These are phyloP conservation scores for Tragelaphus buxtoni DNA, from an alignment of 2,113 vertebrate genomes.

Conservation along the genomic window DNA sequence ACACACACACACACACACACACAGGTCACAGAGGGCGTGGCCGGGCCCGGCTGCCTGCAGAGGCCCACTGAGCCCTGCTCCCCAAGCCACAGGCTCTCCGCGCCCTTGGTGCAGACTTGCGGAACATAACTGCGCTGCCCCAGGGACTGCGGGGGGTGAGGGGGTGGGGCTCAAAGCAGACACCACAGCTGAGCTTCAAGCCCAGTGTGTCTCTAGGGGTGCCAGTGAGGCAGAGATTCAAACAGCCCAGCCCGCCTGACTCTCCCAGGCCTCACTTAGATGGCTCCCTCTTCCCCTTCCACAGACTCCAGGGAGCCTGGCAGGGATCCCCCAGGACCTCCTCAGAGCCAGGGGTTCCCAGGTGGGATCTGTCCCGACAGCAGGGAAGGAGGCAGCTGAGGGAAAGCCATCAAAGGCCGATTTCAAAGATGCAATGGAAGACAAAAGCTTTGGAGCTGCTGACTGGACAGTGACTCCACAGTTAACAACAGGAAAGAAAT, in stretches of 20 bases:
- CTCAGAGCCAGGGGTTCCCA: not conserved
- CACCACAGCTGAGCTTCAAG: not conserved
- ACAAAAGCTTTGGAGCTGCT: not conserved
- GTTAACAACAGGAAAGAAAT: not conserved
- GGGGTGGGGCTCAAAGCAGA: not conserved
- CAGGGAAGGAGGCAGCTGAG: not conserved
- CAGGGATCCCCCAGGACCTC: not conserved
- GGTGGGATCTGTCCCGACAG: not conserved
- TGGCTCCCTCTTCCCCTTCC: not conserved
- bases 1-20: too few species aligned
- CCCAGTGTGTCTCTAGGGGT: not conserved
- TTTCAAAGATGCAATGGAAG: not conserved
- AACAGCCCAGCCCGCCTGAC: not conserved
- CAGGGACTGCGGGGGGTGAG: not conserved
- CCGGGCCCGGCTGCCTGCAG: too few species aligned
- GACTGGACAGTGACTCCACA: not conserved
- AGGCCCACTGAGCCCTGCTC: not conserved
- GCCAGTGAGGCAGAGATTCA: not conserved
- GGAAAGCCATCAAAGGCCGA: not conserved
- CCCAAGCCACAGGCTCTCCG: rapidly evolving
- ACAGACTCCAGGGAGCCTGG: not conserved
- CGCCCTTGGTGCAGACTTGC: not conserved
- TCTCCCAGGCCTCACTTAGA: not conserved
- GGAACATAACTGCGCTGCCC: not conserved
- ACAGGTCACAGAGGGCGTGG: rapidly evolving